A percentile compares a stretch with the other conserved stretches of the same genome.
phyloP scores from a whole-genome alignment of 2,888 invertebrate genomes.

The Phlogophora meticulosa region DNA sequence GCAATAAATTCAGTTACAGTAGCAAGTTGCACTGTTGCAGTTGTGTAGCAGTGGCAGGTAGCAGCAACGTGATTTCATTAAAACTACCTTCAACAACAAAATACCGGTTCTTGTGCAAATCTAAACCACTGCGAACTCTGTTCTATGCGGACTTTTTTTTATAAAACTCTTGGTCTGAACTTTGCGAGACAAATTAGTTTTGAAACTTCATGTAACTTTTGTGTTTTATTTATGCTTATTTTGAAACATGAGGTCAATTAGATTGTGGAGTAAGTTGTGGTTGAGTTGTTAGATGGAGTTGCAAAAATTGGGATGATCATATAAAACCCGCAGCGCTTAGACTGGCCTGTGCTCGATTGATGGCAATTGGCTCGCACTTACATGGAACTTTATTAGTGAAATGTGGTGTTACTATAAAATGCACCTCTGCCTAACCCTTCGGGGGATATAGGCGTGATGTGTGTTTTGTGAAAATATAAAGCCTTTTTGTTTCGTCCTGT shows the following conservation, averaged over 20 bases:
- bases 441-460: too few relatives aligned
- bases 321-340: too few relatives aligned
- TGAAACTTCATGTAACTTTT: conserved; percentile 7
- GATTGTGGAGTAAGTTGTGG: not conserved
- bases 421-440: too few relatives aligned
- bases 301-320: too few relatives aligned
- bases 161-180: conserved; percentile 6
- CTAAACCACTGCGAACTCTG: conserved; percentile 10
- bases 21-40: conserved; percentile 9
- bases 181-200: conserved; percentile 32
- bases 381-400: too few relatives aligned
- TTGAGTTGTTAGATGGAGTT: not conserved
- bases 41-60: conserved; percentile 23
- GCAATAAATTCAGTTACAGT: conserved; percentile 24
- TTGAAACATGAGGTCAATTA: conserved; percentile 20
- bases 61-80: conserved; percentile 39
- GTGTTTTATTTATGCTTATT: conserved; percentile 5
- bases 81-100: conserved; percentile 34
- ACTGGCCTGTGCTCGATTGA: too few relatives aligned
- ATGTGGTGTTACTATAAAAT: too few relatives aligned
- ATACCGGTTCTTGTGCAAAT: conserved; percentile 26
- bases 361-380: too few relatives aligned
- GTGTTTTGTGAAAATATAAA: too few relatives aligned
- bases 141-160: conserved; percentile 14
- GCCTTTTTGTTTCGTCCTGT: too few relatives aligned